phyloP scores from a whole-genome alignment of 1,140 invertebrate species.

The Ips nitidus region DNA sequence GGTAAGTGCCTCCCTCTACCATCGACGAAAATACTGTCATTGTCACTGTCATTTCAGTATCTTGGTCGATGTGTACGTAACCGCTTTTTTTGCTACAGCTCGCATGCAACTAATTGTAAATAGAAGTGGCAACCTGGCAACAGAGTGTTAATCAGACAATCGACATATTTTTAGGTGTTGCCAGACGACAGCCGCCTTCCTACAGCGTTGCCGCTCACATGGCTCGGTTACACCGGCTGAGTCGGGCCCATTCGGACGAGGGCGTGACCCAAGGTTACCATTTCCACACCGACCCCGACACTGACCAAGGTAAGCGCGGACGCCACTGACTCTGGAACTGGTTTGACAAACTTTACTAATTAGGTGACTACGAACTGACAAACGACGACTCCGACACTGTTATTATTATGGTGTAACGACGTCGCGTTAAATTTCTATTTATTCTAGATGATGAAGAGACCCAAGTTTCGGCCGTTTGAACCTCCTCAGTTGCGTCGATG shows the following conservation, averaged over 20 bases:
- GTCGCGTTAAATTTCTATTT: constrained; percentile 30
- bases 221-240: constrained; percentile 73
- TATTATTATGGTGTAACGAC: constrained; percentile 50
- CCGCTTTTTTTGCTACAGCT: background rate
- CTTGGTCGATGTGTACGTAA: background rate
- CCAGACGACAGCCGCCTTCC: constrained; percentile 65
- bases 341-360: constrained; percentile 7
- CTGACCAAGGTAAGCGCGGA: constrained; percentile 59
- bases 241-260: constrained; percentile 82
- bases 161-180: constrained; percentile 49
- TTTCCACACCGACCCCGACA: constrained; percentile 69
- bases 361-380: constrained; percentile 44
- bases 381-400: constrained; percentile 47
- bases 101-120: too few species aligned
- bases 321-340: background rate
- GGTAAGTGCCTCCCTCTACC: constrained; percentile 48
- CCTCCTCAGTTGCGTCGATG: background rate
- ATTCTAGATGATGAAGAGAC: constrained; percentile 64
- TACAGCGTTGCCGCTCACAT: constrained; percentile 81
- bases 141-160: too few species aligned
- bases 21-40: background rate
- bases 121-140: too few species aligned
- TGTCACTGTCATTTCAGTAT: background rate
- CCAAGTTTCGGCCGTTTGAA: constrained; percentile 62
- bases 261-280: constrained; percentile 77